Conservation (phyloP, 2,113 vertebrate species). For the Sula dactylatra region DNA sequence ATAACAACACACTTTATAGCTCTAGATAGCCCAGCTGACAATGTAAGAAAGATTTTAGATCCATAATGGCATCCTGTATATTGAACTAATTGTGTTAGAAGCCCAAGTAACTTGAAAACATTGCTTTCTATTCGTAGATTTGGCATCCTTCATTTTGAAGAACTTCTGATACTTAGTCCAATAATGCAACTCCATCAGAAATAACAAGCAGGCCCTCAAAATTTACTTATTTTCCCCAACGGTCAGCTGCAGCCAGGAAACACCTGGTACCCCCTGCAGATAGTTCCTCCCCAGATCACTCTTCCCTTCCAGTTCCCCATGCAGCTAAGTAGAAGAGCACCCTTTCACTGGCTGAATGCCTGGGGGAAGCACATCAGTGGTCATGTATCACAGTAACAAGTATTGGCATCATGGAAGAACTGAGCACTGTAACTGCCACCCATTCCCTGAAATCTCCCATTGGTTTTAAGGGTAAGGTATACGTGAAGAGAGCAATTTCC, state of each 20-base stretch:
- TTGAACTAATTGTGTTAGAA: not conserved
- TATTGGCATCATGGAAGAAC: not conserved
- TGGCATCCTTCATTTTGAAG: not conserved
- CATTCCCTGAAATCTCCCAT: not conserved
- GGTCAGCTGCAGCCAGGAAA: not conserved
- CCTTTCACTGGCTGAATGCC: not conserved
- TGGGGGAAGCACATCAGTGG: not conserved
- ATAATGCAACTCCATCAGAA: rapidly evolving
- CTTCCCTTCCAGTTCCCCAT: not conserved
- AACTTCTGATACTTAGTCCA: not conserved
- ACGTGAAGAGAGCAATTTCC: not conserved
- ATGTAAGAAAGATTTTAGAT: not conserved
- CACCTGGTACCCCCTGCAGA: not conserved
- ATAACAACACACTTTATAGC: not conserved
- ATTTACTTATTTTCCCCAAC: not conserved
- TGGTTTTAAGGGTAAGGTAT: not conserved
- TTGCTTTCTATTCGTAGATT: not conserved
- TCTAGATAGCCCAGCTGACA: not conserved
- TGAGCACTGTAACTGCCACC: not conserved
- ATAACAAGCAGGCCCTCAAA: not conserved
- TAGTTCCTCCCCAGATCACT: not conserved
- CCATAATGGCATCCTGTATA: not conserved
- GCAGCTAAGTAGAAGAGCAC: not conserved
- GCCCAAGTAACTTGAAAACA: not conserved
- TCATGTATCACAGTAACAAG: not conserved